A percentile compares a stretch with the other conserved stretches of the same genome.
Evolutionary conservation across 2,797 vertebrate genomes (phyloP).

Genomic region (Fundulus diaphanus): DNA sequence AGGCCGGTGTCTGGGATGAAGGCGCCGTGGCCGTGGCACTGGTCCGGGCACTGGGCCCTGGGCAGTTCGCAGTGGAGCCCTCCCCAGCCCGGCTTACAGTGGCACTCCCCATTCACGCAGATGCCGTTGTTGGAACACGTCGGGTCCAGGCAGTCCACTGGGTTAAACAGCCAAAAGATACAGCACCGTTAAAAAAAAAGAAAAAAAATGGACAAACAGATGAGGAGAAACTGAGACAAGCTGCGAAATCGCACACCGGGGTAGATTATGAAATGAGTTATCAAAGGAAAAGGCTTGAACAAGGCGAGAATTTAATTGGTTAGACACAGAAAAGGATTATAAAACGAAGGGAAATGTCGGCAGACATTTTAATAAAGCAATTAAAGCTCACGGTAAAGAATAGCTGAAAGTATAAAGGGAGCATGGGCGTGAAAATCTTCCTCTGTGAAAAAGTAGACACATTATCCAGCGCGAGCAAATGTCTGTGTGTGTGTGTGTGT

Average conservation of each 20-base stretch:
- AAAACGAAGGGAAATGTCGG: slow-evolving; percentile 54
- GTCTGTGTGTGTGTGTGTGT: slow-evolving; percentile 7
- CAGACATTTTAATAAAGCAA: slow-evolving; percentile 60
- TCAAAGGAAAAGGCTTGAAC: slow-evolving; percentile 20
- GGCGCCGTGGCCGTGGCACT: slow-evolving; percentile 98
- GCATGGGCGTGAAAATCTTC: slow-evolving; percentile 37
- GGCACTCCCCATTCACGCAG: slow-evolving; percentile 95
- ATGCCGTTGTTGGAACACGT: slow-evolving; percentile 96
- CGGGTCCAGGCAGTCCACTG: slow-evolving; percentile 97
- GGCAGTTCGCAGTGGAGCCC: slow-evolving; percentile 95
- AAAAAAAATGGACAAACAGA: slow-evolving; percentile 17
- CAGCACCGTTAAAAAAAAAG: slow-evolving; percentile 1
- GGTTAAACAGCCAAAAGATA: slow-evolving; percentile 36
- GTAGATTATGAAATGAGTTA: slow-evolving; percentile 32
- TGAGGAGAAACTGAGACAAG: slow-evolving; percentile 24
- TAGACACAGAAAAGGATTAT: slow-evolving; percentile 51
- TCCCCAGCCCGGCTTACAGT: slow-evolving; percentile 97
- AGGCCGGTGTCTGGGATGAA: slow-evolving; percentile 94
- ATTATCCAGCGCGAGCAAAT: slow-evolving; percentile 39
- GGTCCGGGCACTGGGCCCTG: slow-evolving; percentile 94
- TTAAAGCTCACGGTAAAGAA: slow-evolving; percentile 66
- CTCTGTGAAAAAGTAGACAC: slow-evolving; percentile 42
- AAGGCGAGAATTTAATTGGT: slow-evolving; percentile 48
- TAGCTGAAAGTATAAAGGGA: slow-evolving; percentile 49
- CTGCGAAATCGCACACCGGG: slow-evolving; percentile 28